Evolutionary conservation across 1,140 invertebrate genomes (phyloP).

Genomic region (Formica selysi): DNA sequence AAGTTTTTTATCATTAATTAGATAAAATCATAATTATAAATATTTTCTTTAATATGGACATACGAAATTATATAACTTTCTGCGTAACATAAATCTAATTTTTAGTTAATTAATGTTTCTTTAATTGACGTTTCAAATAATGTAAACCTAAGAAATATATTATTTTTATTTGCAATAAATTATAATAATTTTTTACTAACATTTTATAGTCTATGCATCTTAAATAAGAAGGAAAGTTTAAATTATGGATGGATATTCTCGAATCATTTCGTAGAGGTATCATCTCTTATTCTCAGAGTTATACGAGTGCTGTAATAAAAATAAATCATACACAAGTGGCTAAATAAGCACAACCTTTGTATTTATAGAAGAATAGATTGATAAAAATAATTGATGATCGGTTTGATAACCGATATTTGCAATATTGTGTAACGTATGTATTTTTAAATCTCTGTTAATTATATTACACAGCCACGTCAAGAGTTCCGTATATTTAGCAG

Average conservation of each 20-base stretch:
- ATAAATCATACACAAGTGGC: not conserved
- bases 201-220: no score
- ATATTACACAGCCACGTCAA: slow-evolving; percentile 26
- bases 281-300: not conserved
- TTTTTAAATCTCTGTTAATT: slow-evolving; percentile 22
- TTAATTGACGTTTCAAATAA: no score
- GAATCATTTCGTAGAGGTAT: not conserved
- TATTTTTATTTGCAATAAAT: no score
- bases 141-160: no score
- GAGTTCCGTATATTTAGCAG: slow-evolving; percentile 45
- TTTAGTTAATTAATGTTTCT: no score
- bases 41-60: no score
- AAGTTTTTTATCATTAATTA: no score
- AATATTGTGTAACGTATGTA: slow-evolving; percentile 25
- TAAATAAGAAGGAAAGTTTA: no score
- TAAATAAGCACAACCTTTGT: not conserved
- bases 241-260: not conserved
- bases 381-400: slow-evolving; percentile 2
- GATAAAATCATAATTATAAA: no score
- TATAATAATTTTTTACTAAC: no score
- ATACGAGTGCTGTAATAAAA: not conserved
- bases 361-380: not conserved
- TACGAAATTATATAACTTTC: no score
- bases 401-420: not conserved
- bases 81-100: no score